Conservation (phyloP, 2,888 invertebrate species). For the Amphipoea lucens region DNA sequence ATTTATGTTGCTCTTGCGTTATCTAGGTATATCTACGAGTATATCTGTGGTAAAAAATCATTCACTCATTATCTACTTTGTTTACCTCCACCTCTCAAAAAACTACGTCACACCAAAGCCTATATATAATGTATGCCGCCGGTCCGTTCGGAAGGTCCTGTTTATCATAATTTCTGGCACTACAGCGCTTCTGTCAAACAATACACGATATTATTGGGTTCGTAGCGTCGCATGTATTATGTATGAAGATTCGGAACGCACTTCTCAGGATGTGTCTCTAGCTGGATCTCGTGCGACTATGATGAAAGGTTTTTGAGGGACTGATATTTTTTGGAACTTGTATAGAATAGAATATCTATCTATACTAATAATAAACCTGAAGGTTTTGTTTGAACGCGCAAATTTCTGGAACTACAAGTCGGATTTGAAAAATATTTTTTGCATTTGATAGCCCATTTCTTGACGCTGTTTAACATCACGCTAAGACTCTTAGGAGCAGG, state of each 20-base stretch:
- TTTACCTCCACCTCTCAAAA: slow-evolving; percentile 16
- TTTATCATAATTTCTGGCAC: slow-evolving; percentile 82
- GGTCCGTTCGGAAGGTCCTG: slow-evolving; percentile 67
- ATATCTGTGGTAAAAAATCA: not conserved
- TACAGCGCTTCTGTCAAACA: slow-evolving; percentile 82
- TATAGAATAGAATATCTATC: not conserved
- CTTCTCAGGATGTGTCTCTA: slow-evolving; percentile 66
- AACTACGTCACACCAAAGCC: slow-evolving; percentile 27
- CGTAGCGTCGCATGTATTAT: slow-evolving; percentile 81
- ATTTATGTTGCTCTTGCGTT: too few relatives aligned
- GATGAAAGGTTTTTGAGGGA: slow-evolving; percentile 38
- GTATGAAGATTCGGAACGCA: slow-evolving; percentile 80
- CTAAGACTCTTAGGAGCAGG: too few relatives aligned
- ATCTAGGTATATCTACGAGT: too few relatives aligned
- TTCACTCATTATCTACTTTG: slow-evolving; percentile 4
- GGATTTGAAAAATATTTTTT: too few relatives aligned
- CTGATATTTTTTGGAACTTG: too few relatives aligned
- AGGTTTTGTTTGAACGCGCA: too few relatives aligned
- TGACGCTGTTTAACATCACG: too few relatives aligned
- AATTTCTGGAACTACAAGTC: too few relatives aligned
- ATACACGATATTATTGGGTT: slow-evolving; percentile 84
- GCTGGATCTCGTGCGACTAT: slow-evolving; percentile 47
- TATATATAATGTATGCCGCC: slow-evolving; percentile 51
- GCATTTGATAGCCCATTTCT: too few relatives aligned
- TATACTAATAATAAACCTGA: too few relatives aligned